A percentile compares a stretch with the other conserved stretches of the same genome.
Evolutionary conservation across 2,113 vertebrate species (phyloP).

Genomic region (Ailurus styani): DNA sequence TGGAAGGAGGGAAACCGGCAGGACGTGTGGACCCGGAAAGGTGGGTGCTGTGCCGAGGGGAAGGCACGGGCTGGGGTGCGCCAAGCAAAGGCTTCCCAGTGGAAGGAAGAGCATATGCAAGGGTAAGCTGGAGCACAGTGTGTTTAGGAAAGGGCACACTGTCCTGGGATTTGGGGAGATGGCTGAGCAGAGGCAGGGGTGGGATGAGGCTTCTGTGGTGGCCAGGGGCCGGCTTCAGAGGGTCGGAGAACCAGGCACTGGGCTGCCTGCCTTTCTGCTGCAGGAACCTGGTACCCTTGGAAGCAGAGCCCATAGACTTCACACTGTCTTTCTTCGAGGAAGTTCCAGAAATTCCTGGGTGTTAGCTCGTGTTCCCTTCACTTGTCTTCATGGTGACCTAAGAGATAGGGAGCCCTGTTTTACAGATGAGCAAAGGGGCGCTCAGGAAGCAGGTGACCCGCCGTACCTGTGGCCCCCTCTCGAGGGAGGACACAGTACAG

Average conservation of each 20-base stretch:
- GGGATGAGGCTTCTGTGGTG: not conserved
- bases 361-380: not conserved
- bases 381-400: not conserved
- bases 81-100: not conserved
- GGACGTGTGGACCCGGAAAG: not conserved
- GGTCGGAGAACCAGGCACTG: not conserved
- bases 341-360: not conserved
- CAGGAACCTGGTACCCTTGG: not conserved
- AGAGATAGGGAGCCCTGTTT: not conserved
- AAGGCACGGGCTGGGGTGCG: not conserved
- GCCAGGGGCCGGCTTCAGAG: not conserved
- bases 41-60: too few relatives aligned
- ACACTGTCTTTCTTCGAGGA: not conserved
- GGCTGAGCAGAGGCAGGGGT: not conserved
- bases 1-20: not conserved
- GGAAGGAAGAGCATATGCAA: not conserved
- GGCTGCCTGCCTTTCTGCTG: not conserved
- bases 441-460: not conserved
- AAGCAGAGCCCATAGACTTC: not conserved
- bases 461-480: too few relatives aligned
- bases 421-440: not conserved
- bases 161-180: accelerated
- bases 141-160: not conserved
- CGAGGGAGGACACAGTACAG: not conserved
- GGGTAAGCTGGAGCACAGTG: not conserved